Conservation (phyloP, 2,797 vertebrate genomes). For the Brachyalestes nurse region DNA sequence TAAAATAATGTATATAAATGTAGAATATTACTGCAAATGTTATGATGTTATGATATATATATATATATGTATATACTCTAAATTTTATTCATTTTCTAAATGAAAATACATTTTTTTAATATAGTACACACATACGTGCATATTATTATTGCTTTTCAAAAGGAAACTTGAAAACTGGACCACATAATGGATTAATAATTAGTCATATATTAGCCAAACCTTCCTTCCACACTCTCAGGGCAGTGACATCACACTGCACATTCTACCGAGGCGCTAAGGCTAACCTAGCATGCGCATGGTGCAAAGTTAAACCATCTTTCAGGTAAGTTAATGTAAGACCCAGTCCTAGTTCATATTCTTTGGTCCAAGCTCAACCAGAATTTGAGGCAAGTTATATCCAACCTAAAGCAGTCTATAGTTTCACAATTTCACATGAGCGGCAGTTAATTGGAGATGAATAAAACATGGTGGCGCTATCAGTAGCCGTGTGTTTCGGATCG, state of each 20-base stretch:
- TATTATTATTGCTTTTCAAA: no score
- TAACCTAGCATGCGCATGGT: not conserved
- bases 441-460: constrained; percentile 85
- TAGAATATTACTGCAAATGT: no score
- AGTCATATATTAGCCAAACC: constrained; percentile 32
- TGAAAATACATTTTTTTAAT: no score
- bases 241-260: not conserved
- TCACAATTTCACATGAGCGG: constrained; percentile 80
- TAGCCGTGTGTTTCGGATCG: constrained; percentile 74
- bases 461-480: constrained; percentile 79
- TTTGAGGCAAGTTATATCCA: constrained; percentile 71
- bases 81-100: no score
- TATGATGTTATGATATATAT: no score
- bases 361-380: constrained; percentile 44
- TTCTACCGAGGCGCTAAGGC: not conserved
- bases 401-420: constrained; percentile 71
- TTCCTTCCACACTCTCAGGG: not conserved
- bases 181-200: not conserved
- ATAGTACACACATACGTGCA: no score
- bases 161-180: not conserved
- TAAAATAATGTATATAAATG: no score
- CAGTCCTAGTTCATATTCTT: constrained; percentile 61
- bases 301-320: constrained; percentile 37
- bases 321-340: constrained; percentile 74
- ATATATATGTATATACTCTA: no score